phyloP scores from a whole-genome alignment of 2,797 vertebrate species.

The Sorex maritimensis region DNA sequence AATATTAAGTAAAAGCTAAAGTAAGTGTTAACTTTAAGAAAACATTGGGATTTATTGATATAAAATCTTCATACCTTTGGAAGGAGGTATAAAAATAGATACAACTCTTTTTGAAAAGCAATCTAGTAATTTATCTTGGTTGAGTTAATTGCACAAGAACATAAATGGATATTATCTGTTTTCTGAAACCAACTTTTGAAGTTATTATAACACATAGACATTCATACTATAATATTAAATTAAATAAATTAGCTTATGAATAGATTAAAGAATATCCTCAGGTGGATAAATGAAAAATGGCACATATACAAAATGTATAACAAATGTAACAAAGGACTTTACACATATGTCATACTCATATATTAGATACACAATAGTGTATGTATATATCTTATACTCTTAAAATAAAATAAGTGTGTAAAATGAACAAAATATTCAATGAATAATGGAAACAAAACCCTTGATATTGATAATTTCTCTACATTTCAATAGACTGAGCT shows the following conservation, averaged over 20 bases:
- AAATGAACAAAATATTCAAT: too few relatives aligned
- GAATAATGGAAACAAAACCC: too few relatives aligned
- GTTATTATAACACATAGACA: background rate
- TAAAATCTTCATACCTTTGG: slow-evolving; percentile 7
- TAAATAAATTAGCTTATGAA: background rate
- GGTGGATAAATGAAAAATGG: too few relatives aligned
- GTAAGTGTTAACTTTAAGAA: slow-evolving; percentile 58
- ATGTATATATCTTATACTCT: too few relatives aligned
- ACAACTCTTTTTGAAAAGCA: slow-evolving; percentile 1
- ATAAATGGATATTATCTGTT: background rate
- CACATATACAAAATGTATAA: too few relatives aligned
- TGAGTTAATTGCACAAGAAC: background rate
- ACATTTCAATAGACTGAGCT: too few relatives aligned
- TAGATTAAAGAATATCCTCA: too few relatives aligned
- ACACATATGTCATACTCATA: too few relatives aligned
- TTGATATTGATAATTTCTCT: too few relatives aligned
- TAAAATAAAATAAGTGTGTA: too few relatives aligned
- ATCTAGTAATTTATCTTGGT: background rate
- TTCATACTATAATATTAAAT: background rate
- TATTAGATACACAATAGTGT: too few relatives aligned
- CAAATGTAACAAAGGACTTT: too few relatives aligned
- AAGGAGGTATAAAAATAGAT: background rate
- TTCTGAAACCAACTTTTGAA: slow-evolving; percentile 17
- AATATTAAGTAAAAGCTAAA: slow-evolving; percentile 55
- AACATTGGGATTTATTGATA: slow-evolving; percentile 43